Evolutionary conservation across 2,888 invertebrate genomes (phyloP).

Genomic region (Apocheima hispidaria): DNA sequence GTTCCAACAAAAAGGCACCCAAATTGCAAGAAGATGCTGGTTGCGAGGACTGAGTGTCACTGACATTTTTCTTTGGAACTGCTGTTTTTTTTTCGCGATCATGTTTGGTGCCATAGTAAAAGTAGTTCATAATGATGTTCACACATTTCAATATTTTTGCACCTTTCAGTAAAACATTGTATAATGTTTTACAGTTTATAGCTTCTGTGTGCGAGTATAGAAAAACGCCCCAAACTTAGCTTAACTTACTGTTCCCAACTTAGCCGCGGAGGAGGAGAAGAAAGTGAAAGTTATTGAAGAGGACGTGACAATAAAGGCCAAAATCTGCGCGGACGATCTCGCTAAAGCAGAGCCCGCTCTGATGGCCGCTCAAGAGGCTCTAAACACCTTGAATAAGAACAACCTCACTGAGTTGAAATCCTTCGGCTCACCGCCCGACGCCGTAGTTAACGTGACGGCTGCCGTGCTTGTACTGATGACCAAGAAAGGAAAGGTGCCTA

Average conservation of each 20-base stretch:
- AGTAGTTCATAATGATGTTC: no score
- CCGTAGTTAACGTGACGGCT: constrained; percentile 94
- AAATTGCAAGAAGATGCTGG: no score
- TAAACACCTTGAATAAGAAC: constrained; percentile 96
- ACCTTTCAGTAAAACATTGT: no score
- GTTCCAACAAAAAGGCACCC: no score
- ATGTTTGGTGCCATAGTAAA: no score
- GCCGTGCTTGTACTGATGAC: constrained; percentile 96
- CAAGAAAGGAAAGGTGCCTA: constrained; percentile 93
- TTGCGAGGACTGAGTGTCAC: no score
- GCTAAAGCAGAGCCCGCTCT: constrained; percentile 96
- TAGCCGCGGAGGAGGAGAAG: constrained; percentile 93
- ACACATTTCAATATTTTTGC: no score
- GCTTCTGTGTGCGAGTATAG: no score
- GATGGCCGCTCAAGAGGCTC: constrained; percentile 94
- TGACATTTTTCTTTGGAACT: no score
- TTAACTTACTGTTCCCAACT: constrained; percentile 1
- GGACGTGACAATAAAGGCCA: constrained; percentile 93
- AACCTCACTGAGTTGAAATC: constrained; percentile 98
- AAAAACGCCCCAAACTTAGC: no score
- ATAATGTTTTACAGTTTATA: no score
- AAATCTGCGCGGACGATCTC: constrained; percentile 95
- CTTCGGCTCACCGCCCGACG: constrained; percentile 95
- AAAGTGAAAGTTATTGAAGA: constrained; percentile 96
- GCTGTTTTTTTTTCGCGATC: no score